Base-by-base conservation (phyloP, 30 jellyfish, hydroid and myxozoan species). In the Hydractinia symbiolongicarpus region DNA sequence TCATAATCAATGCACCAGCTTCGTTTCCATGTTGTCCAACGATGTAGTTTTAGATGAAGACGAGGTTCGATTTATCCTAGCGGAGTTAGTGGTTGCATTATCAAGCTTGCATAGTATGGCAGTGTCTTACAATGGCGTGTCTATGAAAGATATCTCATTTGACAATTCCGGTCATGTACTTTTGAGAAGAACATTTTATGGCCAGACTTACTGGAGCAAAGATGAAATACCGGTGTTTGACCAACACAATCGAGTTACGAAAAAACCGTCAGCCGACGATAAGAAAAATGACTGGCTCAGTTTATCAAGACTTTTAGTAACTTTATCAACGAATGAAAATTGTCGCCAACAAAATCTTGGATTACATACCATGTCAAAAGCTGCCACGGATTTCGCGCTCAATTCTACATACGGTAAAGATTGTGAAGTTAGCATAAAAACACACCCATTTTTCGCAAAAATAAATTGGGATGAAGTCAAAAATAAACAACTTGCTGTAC, bases 91-190 rank as follows among this genome's bases (percentile, higher is more conserved):
- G 40, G 62, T 77, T 20, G 94, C 96, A 6, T 61, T 89, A 67
- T 76, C 84, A 19, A 78, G 75, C 16, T 86, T 89, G 15, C 95
- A 89, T 50, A 74, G 80, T 3, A 61, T 66, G 57, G 61, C 76
- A 61, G 69, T 83, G 49, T 67, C 82, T 4, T 89, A 89, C 66
- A 72, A 79, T 60, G 54, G 66, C 2, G 55, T 89, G 9, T 55
- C 54, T 77, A 77, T 68, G 53, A 88, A 81, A 57, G 81, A 83
- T 76, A 72, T 89, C 5, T 64, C 51, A 15, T 73, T 88, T 51
- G 96, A 88, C 67, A 50, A 53, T 61, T 54, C 84, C 20, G 93
- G 96, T 4, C 96, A 88, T 71, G 93, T 88, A 61, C 73, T 50
- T 54, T 68, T 88, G 68, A 55, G 61, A 21, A 52, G 96, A 66